Evolutionary conservation across 2,888 invertebrate species (phyloP).

Genomic region (Theretra japonica): DNA sequence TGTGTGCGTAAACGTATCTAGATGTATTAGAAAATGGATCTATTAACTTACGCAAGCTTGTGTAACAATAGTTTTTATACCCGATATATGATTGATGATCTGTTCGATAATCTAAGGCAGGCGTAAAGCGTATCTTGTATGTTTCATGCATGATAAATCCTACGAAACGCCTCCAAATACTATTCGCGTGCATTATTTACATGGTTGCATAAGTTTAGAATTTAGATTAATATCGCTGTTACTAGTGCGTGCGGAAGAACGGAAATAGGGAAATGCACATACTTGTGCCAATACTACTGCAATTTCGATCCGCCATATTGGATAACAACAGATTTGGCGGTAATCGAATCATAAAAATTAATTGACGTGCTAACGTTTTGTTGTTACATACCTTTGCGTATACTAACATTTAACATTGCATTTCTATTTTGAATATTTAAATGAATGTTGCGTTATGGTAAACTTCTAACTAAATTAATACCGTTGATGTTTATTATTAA

Average conservation of each 20-base stretch:
- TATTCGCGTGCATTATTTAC: conserved; percentile 63
- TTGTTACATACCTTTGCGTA: background rate
- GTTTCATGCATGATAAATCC: conserved; percentile 4
- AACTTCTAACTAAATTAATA: too few species aligned
- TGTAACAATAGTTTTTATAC: conserved; percentile 1
- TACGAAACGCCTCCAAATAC: conserved; percentile 25
- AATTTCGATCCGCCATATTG: conserved; percentile 45
- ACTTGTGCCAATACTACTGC: conserved; percentile 37
- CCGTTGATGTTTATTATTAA: too few species aligned
- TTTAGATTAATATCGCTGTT: conserved; percentile 33
- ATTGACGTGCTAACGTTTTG: conserved; percentile 10
- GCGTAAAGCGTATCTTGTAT: background rate
- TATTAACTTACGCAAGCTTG: conserved; percentile 22
- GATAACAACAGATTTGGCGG: conserved; percentile 45
- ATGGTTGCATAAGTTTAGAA: conserved; percentile 47
- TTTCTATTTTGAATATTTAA: too few species aligned
- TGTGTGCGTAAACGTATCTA: background rate
- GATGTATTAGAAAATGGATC: conserved; percentile 7
- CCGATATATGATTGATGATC: background rate
- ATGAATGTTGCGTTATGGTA: too few species aligned
- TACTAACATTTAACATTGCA: too few species aligned
- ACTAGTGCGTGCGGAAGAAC: conserved; percentile 58
- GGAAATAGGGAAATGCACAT: conserved; percentile 66
- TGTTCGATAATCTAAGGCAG: conserved; percentile 5
- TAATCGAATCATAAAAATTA: conserved; percentile 31